Evolutionary conservation across 2,888 invertebrate genomes (phyloP).

Genomic region (Cynaeus angustus): DNA sequence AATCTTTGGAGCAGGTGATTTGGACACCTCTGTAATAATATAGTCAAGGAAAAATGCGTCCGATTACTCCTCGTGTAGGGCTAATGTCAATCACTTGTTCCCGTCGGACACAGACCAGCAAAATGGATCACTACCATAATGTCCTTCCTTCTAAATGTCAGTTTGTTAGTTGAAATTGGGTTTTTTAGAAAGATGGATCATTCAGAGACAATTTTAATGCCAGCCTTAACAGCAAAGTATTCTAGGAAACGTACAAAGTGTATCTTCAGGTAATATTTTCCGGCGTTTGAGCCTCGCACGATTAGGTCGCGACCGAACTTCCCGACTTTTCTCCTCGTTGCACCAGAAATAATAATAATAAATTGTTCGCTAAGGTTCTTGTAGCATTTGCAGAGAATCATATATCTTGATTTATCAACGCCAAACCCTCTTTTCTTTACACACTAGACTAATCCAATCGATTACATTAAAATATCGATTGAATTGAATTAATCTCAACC

Average conservation of each 20-base stretch:
- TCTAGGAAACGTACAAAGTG: background rate
- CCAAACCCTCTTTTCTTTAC: conserved; percentile 7
- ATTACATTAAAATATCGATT: conserved; percentile 31
- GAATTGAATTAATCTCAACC: conserved; percentile 14
- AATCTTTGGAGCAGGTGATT: conserved; percentile 1
- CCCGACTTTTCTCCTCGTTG: conserved; percentile 3
- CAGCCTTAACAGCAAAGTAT: background rate
- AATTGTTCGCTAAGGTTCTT: conserved; percentile 14
- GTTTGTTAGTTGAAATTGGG: conserved; percentile 25
- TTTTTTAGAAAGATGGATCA: conserved; percentile 26
- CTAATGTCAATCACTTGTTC: conserved; percentile 32
- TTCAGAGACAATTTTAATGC: conserved; percentile 24
- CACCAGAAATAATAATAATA: conserved; percentile 32
- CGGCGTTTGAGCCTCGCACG: conserved; percentile 3
- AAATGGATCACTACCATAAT: conserved; percentile 29
- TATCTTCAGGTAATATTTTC: conserved; percentile 14
- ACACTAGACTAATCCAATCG: conserved; percentile 15
- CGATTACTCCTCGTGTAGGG: conserved; percentile 16
- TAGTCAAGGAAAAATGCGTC: background rate
- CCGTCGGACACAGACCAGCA: conserved; percentile 13
- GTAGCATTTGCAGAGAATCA: conserved; percentile 24
- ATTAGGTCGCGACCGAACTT: conserved; percentile 15
- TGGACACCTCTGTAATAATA: conserved; percentile 5
- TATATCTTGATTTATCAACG: conserved; percentile 39
- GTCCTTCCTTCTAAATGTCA: conserved; percentile 12